Evolutionary conservation across 1,140 invertebrate species (phyloP).

Genomic region (Pogonus chalceus): DNA sequence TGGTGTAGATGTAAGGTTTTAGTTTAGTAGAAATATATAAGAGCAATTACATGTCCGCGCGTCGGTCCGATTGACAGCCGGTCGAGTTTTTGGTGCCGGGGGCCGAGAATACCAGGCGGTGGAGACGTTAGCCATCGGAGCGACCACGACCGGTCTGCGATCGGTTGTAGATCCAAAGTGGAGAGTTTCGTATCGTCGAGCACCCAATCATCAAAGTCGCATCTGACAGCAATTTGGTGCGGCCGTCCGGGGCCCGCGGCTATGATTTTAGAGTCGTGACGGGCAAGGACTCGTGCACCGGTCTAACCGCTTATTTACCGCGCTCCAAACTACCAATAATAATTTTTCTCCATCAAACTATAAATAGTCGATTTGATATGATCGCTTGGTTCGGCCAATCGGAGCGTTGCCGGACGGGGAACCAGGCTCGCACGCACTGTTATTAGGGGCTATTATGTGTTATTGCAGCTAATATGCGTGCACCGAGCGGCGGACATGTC

Average conservation of each 20-base stretch:
- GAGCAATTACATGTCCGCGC: no score
- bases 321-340: constrained; percentile 27
- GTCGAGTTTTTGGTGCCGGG: background rate
- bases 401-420: constrained; percentile 17
- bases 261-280: constrained; percentile 28
- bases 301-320: constrained; percentile 5
- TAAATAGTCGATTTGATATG: constrained; percentile 31
- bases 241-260: constrained; percentile 10
- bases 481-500: constrained; percentile 10
- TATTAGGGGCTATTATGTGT: constrained; percentile 35
- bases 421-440: constrained; percentile 25
- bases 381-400: constrained; percentile 26
- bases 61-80: background rate
- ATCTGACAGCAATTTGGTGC: constrained; percentile 28
- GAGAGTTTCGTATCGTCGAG: background rate
- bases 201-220: constrained; percentile 29
- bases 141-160: background rate
- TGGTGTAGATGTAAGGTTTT: no score
- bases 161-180: background rate
- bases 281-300: background rate
- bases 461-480: constrained; percentile 34
- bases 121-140: no score
- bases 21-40: no score
- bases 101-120: no score
- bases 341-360: constrained; percentile 32